Evolutionary conservation across 1,140 invertebrate genomes (phyloP), one percentile per base, ranked within the genome.

Genomic region (Pissodes strobi): DNA sequence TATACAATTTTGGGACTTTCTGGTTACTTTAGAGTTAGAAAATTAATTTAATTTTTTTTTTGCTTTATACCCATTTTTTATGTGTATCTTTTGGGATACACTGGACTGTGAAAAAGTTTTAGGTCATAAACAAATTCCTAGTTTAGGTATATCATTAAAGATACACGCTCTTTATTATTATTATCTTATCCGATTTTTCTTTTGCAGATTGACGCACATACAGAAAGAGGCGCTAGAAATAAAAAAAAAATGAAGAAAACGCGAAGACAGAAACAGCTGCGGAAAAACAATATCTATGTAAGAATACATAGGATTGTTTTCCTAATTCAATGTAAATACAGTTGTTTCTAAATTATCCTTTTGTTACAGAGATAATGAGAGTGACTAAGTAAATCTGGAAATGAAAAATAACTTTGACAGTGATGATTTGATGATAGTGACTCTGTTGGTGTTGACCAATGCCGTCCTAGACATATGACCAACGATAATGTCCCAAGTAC

Each of bases 341-440:
- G n/a, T n/a, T n/a, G n/a, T n/a, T n/a, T n/a, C n/a, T n/a, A n/a
- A n/a, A n/a, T n/a, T n/a, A n/a, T n/a, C n/a, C n/a, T n/a, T n/a
- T n/a, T n/a, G n/a, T n/a, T n/a, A n/a, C n/a, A n/a, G n/a, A n/a
- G n/a, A 41, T 5, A 41, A 5, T 41, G 39, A 41, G 39, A 41
- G 6, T 41, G 39, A 41, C 10, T 41, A 8, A 41, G 39, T 41
- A 41, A 41, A 41, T 12, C 13, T 41, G 15, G 13, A 41, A 41
- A 13, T 41, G 39, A 17, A 6, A 41, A 8, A 41, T 41, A 41
- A 41, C 10, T 8, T 41, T 41, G 13, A 41, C 39, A 41, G 39
- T 41, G 39, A 41, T 13, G 39, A 41, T 41, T 41, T 13, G 5
- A 41, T 41, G n/a, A n/a, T n/a, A n/a, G n/a, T n/a, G n/a, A n/a